Base-by-base conservation (phyloP, 1,140 invertebrate genomes). In the Ceratosolen fusciceps region DNA sequence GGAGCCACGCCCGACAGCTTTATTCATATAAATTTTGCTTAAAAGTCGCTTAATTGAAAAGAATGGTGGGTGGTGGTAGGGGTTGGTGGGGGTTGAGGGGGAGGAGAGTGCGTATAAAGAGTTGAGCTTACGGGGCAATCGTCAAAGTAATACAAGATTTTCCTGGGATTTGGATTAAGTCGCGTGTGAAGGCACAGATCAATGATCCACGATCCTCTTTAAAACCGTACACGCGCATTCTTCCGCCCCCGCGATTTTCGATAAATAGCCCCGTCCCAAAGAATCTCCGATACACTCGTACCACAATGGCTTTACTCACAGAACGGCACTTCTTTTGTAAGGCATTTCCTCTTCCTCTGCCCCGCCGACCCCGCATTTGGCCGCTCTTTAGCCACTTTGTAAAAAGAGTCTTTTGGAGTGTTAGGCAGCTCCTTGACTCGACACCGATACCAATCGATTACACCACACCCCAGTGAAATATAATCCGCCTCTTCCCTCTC, bases 151-250 rank as follows among this genome's bases (percentile, higher is more conserved):
- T 85, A 84, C 83, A 84, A 75, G 84, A 86, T 85, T 85, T 83
- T 78, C n/a, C 67, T 39, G 75, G 81, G 82, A 81, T 80, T 72
- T 24, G 21, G 71, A 81, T 74, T 86, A 85, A 88, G 86, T 84
- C 87, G 82, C 37, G 82, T 82, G 82, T 88, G 80, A 88, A 87
- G 86, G 83, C 82, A 84, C 76, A 84, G 84, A 87, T 84, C 83
- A 84, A 77, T 80, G 77, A 85, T 70, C 77, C 82, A 75, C 75
- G 82, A 79, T 84, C 83, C 81, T 85, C 19, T 16, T 19, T 83
- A 82, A 84, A 85, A 86, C 85, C n/a, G n/a, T n/a, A n/a, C n/a
- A n/a, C n/a, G n/a, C n/a, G 85, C 85, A 85, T 84, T 85, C 84
- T 86, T 78, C 76, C 85, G 80, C 83, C 82, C 83, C 83, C 82